Percentiles rank a stretch among this genome's conserved stretches.
phyloP scores from a whole-genome alignment of 2,797 vertebrate genomes.

The Atherinosoma microstoma region DNA sequence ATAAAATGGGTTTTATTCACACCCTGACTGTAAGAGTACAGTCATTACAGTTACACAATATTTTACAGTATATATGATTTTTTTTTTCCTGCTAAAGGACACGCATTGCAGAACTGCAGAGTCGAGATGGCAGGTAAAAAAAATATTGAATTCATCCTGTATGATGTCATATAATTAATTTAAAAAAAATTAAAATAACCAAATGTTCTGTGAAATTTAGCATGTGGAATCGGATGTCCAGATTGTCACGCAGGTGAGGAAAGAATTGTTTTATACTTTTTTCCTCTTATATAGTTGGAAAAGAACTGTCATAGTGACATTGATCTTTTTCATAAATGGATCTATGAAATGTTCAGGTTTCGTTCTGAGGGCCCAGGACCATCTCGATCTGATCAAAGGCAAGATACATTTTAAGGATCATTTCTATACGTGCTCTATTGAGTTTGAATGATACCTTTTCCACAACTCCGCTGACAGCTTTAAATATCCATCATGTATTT shows the following conservation, averaged over 20 bases:
- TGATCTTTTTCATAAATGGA: neutral
- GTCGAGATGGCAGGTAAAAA: constrained; percentile 62
- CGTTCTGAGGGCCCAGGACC: constrained; percentile 23
- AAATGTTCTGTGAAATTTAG: constrained; percentile 36
- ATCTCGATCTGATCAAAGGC: constrained; percentile 46
- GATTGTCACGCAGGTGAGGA: constrained; percentile 66
- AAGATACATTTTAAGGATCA: constrained; percentile 23
- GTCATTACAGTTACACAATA: too few relatives aligned
- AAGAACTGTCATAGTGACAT: neutral
- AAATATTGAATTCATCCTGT: neutral
- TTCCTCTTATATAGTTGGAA: neutral
- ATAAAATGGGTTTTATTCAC: too few relatives aligned
- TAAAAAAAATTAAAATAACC: neutral
- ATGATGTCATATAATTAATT: too few relatives aligned
- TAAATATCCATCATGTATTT: neutral
- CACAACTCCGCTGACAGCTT: neutral
- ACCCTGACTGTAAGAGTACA: too few relatives aligned
- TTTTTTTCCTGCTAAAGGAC: constrained; percentile 41
- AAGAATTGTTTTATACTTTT: neutral
- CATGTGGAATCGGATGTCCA: constrained; percentile 68
- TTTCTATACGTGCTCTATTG: neutral
- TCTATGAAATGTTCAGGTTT: constrained; percentile 47
- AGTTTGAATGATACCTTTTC: neutral
- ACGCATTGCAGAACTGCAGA: constrained; percentile 70
- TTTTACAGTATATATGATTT: too few relatives aligned